Evolutionary conservation across 2,797 vertebrate genomes (phyloP), one percentile per base, ranked within the genome.

Genomic region (Alcedo atthis): DNA sequence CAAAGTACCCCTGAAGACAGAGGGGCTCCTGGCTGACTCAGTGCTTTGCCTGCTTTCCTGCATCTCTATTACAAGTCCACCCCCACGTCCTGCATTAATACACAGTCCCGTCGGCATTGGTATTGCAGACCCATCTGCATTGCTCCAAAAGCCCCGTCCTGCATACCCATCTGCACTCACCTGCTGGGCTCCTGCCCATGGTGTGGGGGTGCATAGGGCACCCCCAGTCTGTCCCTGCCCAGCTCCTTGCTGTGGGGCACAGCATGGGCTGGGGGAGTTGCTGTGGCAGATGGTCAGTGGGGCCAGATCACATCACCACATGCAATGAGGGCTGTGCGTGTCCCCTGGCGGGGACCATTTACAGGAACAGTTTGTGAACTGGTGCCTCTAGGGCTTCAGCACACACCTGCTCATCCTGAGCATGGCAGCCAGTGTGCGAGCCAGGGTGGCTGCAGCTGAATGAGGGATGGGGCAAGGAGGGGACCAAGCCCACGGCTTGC

Each of bases 191-290:
- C 35, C 68, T 48, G 57, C 57, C 57, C 1, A 1, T 1, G 86
- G 40, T 28, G 40, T 24, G 28, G 1, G 45, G 53, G 37, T 14
- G n/a, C 4, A 0, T 3, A 2, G 64, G 68, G 66, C 42, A 74
- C 49, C 66, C 45, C 16, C 76, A 68, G 61, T 42, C 33, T 2
- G 0, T 7, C 55, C 59, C 84, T 69, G 66, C 49, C 74, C 51
- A 4, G 30, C 61, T 82, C 48, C 0, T 6, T 69, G 77, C 80
- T 0, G 4, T 0, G 2, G 69, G 85, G 48, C 0, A 0, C 61
- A 24, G 78, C 0, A 8, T 17, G 85, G 53, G 55, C 45, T 0
- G 2, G 37, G 77, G 58, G 79, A 80, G 51, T 32, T 46, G 84
- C 62, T 30, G 55, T 37, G 12, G 77, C 91, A 96, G 87, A 92